A percentile compares a stretch with the other conserved stretches of the same genome.
These are phyloP conservation scores for Bombus picipes DNA, from an alignment of 1,140 invertebrate species.

Conservation along the genomic window DNA sequence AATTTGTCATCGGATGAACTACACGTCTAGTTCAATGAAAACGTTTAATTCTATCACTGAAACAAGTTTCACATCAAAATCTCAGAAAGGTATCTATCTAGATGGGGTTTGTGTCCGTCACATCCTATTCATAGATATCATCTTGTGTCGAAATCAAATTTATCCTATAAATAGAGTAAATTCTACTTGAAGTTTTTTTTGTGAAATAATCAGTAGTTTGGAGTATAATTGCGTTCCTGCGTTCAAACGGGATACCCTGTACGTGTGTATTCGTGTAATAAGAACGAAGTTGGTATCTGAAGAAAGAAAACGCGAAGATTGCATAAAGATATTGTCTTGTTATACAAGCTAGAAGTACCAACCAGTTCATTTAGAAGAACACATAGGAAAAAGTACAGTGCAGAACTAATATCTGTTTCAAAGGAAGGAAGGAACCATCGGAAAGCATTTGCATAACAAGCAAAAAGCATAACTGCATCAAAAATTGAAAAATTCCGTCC, in stretches of 20 bases:
- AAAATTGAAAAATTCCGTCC: background rate
- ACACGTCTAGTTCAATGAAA: background rate
- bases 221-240: background rate
- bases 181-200: background rate
- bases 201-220: background rate
- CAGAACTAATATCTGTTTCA: slow-evolving; percentile 9
- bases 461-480: background rate
- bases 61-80: background rate
- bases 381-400: background rate
- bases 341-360: background rate
- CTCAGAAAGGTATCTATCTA: background rate
- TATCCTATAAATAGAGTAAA: background rate
- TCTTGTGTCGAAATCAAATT: too few relatives aligned
- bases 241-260: background rate
- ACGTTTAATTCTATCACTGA: background rate
- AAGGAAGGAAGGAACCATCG: background rate
- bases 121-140: too few relatives aligned
- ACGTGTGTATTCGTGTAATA: background rate
- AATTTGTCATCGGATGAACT: too few relatives aligned
- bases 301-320: background rate
- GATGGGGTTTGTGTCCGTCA: background rate
- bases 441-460: background rate
- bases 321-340: background rate
- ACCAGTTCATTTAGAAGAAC: background rate
- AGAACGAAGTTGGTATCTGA: background rate